phyloP scores from a whole-genome alignment of 1,140 invertebrate species.

The Lepeophtheirus salmonis region DNA sequence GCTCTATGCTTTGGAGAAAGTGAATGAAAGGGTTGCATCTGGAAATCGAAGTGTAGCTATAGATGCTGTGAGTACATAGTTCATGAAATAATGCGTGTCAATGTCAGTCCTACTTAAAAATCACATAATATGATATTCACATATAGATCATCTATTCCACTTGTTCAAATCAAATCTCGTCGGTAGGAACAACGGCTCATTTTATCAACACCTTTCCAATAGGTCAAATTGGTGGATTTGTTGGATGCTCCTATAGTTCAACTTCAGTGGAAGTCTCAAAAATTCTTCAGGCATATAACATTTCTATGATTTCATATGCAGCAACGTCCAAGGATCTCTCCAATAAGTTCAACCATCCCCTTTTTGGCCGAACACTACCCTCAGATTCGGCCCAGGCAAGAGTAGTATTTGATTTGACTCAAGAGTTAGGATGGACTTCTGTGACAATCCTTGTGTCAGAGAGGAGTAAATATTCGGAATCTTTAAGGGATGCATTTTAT shows the following conservation, averaged over 20 bases:
- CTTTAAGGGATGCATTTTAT: background rate
- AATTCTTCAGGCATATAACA: background rate
- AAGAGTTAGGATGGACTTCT: background rate
- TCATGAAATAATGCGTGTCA: too few species aligned
- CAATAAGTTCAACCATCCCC: background rate
- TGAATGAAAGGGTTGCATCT: background rate
- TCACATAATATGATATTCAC: too few species aligned
- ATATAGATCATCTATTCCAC: background rate
- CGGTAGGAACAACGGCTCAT: background rate
- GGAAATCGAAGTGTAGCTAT: background rate
- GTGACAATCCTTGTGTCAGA: background rate
- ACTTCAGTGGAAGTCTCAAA: background rate
- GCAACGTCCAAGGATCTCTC: background rate
- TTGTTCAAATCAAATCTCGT: slow-evolving; percentile 9
- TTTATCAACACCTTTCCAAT: background rate
- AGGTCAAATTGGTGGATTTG: background rate
- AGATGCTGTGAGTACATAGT: slow-evolving; percentile 1
- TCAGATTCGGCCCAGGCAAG: background rate
- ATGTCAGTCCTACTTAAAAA: too few species aligned
- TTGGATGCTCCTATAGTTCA: slow-evolving; percentile 6
- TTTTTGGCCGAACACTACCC: background rate
- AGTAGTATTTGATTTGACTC: background rate
- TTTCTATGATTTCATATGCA: slow-evolving; percentile 1
- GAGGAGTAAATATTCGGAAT: background rate
- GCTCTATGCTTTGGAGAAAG: background rate